Evolutionary conservation across 2,113 vertebrate genomes (phyloP), one percentile per base, ranked within the genome.

Genomic region (Myrmecophaga tridactyla): DNA sequence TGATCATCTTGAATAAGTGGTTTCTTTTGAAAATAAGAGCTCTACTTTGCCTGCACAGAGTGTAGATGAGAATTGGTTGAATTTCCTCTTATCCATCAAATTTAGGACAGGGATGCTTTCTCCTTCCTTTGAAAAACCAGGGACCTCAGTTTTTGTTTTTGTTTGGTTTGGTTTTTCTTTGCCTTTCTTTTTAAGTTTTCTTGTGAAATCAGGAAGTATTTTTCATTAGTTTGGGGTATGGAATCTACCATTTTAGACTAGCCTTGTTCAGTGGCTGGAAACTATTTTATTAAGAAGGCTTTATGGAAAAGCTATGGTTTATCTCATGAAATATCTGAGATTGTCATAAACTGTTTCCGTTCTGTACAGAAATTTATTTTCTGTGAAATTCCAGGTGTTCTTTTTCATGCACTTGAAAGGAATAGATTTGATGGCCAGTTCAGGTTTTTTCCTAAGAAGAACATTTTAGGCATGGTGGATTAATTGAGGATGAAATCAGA

Each of bases 1-100:
- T 92, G 98, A 98, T 98, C 96, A 88, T 98, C 97, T 94, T 78
- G 86, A 96, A 88, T 60, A 97, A 98, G 96, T 25, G 89, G 92
- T 96, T 96, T 97, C 89, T 80, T 97, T 95, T 86, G 94, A 94
- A 97, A 95, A 69, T 36, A 81, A 91, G 83, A 87, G 70, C 6
- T 27, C 69, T 41, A 20, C 81, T 89, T 94, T 94, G 56, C 75
- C 94, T 94, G 18, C 6, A 15, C 34, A 69, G 48, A 90, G 63
- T 63, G 15, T 3, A 41, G 73, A 78, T 41, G 89, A 92, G 88
- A 97, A 95, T 92, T 96, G 97, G 95, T 87, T 97, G 90, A 95
- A 96, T 97, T 98, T 98, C 97, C 96, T 96, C 96, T 96, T 97
- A 95, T 97, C 98, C 96, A 88, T 98, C 97, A 97, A 88, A 96